Evolutionary conservation across 2,888 invertebrate genomes (phyloP).

Genomic region (Erebia palarica): DNA sequence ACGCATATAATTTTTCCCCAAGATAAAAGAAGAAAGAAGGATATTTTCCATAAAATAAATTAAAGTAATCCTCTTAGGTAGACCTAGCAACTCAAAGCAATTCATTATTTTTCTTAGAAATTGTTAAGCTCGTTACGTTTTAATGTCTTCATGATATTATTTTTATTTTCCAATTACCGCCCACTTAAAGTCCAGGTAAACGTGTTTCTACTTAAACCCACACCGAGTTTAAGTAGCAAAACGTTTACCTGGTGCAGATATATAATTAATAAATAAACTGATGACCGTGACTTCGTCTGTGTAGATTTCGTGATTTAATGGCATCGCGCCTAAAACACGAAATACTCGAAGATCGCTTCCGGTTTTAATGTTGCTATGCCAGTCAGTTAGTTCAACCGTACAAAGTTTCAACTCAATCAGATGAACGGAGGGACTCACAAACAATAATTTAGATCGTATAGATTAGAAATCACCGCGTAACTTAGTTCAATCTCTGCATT

Average conservation of each 20-base stretch:
- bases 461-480: neutral
- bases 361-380: too few species aligned
- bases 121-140: conserved; percentile 4
- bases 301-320: too few species aligned
- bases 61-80: conserved; percentile 12
- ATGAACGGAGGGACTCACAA: too few species aligned
- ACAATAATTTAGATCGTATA: too few species aligned
- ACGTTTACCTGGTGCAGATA: neutral
- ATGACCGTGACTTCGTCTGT: too few species aligned
- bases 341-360: too few species aligned
- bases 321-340: too few species aligned
- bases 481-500: neutral
- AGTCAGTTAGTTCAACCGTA: too few species aligned
- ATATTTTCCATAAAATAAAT: neutral
- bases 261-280: neutral
- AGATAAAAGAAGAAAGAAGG: too few species aligned
- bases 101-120: neutral
- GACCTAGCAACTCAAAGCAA: neutral
- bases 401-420: too few species aligned
- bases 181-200: neutral
- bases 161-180: conserved; percentile 15
- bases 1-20: neutral
- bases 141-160: conserved; percentile 7
- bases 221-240: conserved; percentile 11
- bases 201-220: too few species aligned